These are phyloP conservation scores for Lampropteryx suffumata DNA, from an alignment of 2,888 invertebrate genomes.

Conservation along the genomic window DNA sequence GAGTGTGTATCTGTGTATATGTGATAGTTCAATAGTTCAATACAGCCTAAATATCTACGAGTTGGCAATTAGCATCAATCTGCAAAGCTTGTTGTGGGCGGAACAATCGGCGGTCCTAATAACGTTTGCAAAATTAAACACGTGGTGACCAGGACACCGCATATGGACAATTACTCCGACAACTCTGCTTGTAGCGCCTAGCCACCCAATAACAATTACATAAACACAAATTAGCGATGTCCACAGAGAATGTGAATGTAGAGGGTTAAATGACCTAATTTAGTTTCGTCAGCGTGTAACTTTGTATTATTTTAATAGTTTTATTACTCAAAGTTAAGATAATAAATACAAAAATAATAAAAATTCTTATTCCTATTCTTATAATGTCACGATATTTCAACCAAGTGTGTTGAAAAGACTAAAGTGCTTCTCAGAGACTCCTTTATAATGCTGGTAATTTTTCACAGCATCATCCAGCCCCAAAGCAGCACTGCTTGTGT, in stretches of 20 bases:
- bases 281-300: too few species aligned
- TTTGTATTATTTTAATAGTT: too few species aligned
- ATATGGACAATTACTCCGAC: slow-evolving; percentile 56
- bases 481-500: too few species aligned
- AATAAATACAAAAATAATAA: too few species aligned
- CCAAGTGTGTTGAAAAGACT: too few species aligned
- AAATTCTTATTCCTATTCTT: too few species aligned
- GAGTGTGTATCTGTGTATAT: too few species aligned
- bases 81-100: not conserved
- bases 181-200: slow-evolving; percentile 56
- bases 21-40: not conserved
- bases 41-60: not conserved
- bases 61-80: not conserved
- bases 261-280: not conserved
- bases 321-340: too few species aligned
- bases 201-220: slow-evolving; percentile 54
- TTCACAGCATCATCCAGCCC: too few species aligned
- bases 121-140: slow-evolving; percentile 75
- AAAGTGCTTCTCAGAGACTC: too few species aligned
- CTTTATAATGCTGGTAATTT: too few species aligned
- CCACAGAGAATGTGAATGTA: not conserved
- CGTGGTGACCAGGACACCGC: slow-evolving; percentile 47
- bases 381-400: too few species aligned
- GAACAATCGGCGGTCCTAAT: slow-evolving; percentile 45
- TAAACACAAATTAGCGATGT: slow-evolving; percentile 29